Conservation (phyloP, 2,797 vertebrate genomes). For the Argentina silus region DNA sequence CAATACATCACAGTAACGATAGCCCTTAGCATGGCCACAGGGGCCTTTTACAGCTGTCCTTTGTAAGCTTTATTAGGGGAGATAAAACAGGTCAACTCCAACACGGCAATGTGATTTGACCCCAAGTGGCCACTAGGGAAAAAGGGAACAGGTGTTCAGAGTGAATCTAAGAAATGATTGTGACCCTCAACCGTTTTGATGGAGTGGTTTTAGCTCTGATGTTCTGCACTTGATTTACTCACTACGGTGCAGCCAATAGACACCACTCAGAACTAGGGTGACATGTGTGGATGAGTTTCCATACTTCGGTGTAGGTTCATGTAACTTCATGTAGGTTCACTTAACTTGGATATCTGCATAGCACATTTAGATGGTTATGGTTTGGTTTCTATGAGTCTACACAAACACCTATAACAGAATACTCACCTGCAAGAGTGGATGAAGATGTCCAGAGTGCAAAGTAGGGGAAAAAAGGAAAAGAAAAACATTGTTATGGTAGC, state of each 20-base stretch:
- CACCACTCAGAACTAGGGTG: constrained; percentile 8
- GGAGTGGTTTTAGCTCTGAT: constrained; percentile 10
- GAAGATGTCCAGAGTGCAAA: neutral
- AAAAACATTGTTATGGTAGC: constrained; percentile 1
- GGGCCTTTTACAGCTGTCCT: constrained; percentile 50
- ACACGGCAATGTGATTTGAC: constrained; percentile 44
- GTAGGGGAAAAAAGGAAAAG: constrained; percentile 2
- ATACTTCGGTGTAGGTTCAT: neutral
- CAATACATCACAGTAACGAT: constrained; percentile 59
- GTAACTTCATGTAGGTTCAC: neutral
- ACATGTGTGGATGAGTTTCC: neutral
- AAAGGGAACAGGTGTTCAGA: neutral
- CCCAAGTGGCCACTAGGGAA: constrained; percentile 24
- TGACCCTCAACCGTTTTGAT: constrained; percentile 6
- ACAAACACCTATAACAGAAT: neutral
- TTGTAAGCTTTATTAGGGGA: constrained; percentile 42
- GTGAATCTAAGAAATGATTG: constrained; percentile 16
- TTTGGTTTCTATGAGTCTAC: neutral
- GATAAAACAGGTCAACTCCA: constrained; percentile 48
- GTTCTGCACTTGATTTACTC: constrained; percentile 20
- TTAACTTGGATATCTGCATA: constrained; percentile 4
- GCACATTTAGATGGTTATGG: neutral
- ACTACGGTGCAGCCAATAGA: constrained; percentile 24
- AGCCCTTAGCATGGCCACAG: constrained; percentile 24
- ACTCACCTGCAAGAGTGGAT: constrained; percentile 50